Percentiles rank a stretch among this genome's conserved stretches.
Conservation (phyloP, 2,113 vertebrate genomes). For the Eonycteris spelaea region DNA sequence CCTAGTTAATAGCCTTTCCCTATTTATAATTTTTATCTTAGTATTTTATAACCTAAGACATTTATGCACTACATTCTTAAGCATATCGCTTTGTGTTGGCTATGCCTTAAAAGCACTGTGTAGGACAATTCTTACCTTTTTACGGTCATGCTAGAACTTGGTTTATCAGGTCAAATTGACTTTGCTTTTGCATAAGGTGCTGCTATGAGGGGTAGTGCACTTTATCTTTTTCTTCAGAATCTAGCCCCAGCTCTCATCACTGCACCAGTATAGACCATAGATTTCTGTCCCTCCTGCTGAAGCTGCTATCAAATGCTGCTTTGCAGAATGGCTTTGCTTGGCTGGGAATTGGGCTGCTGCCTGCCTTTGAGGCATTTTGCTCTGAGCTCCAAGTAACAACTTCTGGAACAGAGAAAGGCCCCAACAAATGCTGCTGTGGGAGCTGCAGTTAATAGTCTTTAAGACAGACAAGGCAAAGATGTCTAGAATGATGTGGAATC, state of each 20-base stretch:
- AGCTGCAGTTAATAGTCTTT: neutral
- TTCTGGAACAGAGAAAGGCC: neutral
- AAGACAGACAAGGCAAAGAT: neutral
- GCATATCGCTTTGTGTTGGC: neutral
- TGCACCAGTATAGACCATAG: rapidly evolving
- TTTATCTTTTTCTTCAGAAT: neutral
- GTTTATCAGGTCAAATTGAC: neutral
- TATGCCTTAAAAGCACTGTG: neutral
- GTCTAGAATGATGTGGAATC: neutral
- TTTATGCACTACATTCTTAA: neutral
- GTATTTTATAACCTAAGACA: neutral
- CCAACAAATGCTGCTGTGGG: neutral
- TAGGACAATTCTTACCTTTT: neutral
- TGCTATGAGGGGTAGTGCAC: neutral
- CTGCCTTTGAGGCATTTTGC: neutral
- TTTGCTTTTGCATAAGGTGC: neutral
- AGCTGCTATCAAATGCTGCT: neutral
- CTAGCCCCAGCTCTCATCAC: neutral
- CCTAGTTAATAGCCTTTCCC: neutral
- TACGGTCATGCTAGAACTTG: too few species aligned
- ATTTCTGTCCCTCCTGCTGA: neutral
- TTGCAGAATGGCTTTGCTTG: neutral
- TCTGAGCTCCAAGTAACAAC: neutral
- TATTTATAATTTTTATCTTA: neutral
- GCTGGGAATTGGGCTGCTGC: neutral